phyloP scores from a whole-genome alignment of 64 coral and sea anemone genomes.

The Trachythela sp. region DNA sequence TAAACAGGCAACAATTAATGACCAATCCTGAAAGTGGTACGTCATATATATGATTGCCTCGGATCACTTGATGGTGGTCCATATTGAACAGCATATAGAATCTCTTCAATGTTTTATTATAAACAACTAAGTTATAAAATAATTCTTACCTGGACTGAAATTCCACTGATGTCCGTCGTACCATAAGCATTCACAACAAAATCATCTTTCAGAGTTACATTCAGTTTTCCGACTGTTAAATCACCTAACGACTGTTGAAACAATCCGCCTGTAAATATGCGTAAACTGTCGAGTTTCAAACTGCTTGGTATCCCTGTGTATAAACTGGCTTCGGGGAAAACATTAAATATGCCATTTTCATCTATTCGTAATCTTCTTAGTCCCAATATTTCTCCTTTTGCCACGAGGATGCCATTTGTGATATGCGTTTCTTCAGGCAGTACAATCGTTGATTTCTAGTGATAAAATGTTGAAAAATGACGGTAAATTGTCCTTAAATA shows the following conservation, averaged over 20 bases:
- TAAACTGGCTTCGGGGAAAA: conserved; percentile 59
- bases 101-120: too few relatives aligned
- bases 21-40: too few relatives aligned
- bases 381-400: conserved; percentile 46
- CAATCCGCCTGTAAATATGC: conserved; percentile 70
- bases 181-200: conserved; percentile 77
- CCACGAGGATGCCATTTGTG: conserved; percentile 45
- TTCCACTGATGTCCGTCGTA: conserved; percentile 61
- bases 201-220: conserved; percentile 49
- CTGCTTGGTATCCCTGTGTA: conserved; percentile 37
- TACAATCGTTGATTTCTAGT: conserved; percentile 54
- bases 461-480: background rate
- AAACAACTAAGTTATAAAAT: too few relatives aligned
- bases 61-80: too few relatives aligned
- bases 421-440: conserved; percentile 63
- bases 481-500: too few relatives aligned
- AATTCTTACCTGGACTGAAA: conserved; percentile 48
- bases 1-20: too few relatives aligned
- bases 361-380: conserved; percentile 63
- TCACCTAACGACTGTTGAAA: conserved; percentile 52
- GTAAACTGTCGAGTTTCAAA: conserved; percentile 43
- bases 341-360: conserved; percentile 51
- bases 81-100: too few relatives aligned
- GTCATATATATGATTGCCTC: too few relatives aligned
- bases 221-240: conserved; percentile 24